Evolutionary conservation across 2,888 invertebrate genomes (phyloP), one percentile per base, ranked within the genome.

Genomic region (Mesopsocus fuscifrons): DNA sequence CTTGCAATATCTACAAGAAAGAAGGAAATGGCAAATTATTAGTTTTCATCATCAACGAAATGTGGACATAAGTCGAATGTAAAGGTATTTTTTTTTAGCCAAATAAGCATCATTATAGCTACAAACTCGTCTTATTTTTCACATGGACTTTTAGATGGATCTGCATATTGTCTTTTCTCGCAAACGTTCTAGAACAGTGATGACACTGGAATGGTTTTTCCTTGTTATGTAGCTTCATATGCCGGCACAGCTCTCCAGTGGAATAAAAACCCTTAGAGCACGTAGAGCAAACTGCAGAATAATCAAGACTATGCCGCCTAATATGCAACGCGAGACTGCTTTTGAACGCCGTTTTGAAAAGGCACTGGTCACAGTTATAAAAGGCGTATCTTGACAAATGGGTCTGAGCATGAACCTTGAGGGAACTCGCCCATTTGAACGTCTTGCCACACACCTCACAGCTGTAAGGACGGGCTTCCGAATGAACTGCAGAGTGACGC

Each of bases 241-340:
- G 38, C 3, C 18, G 17, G n/a, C 3, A 17, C 17, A 38, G 18
- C 11, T 38, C 18, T 16, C 17, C 15, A 9, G 15, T 38, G 5
- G 38, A 38, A 38, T 38, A 38, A 16, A 38, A 38, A 5, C 38
- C 38, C 18, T 38, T 38, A 5, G n/a, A 5, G 11, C 38, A 38
- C 5, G 38, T 16, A 3, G 16, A 17, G 11, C 38, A 38, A 18
- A 38, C 15, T 4, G 18, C 38, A 15, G 38, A 15, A 18, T 5
- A 38, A 18, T 15, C 38, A 5, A 18, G 16, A n/a, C 20, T 38
- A 38, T 38, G 38, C 11, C 38, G 17, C 5, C 21, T 15, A 9
- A 38, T 3, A 20, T 38, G 38, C 3, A 5, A 13, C 4, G 18
- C 4, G 6, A 38, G n/a, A 38, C 21, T 38, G 3, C 17, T 4